Evolutionary conservation across 2,113 vertebrate genomes (phyloP), one percentile per base, ranked within the genome.

Genomic region (Myotis davidii): DNA sequence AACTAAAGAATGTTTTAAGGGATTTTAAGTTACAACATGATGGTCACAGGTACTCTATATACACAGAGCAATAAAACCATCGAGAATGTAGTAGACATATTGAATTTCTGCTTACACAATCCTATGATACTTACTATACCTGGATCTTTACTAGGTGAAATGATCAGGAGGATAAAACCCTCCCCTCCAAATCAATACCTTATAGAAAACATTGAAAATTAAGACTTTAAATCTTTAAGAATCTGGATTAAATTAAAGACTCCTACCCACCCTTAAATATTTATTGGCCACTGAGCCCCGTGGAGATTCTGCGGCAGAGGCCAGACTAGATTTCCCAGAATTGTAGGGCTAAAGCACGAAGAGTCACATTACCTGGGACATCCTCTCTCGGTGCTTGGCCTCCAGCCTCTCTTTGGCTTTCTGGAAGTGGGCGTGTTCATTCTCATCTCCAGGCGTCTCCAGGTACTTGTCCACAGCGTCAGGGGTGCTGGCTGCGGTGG

Each of bases 341-440:
- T 2, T 0, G 7, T 0, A 37, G 16, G 45, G 21, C 37, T n/a
- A 20, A 45, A 72, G 1, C 39, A 76, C 0, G 2, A 9, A 23
- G 39, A 21, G 4, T 5, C 9, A 59, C 9, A 13, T 39, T 97
- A 99, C 99, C 99, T 99, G 99, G 77, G 99, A 99, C 99, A 99
- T 99, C 88, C 99, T 98, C 97, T 99, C 99, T 0, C 99, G 98
- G 97, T 99, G 99, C 78, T 99, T 99, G 85, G 99, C 99, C 97
- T 99, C 99, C 89, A 99, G 98, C 52, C 99, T 99, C 97, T 99
- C 99, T 94, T 99, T 99, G 91, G 99, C 99, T 97, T 99, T 99
- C 97, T 99, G 99, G 98, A 99, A 99, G 96, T 99, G 99, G 88
- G 99, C 98, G 3, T 99, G 99, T 5, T 99, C 99, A 17, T 99